Evolutionary conservation across 2,888 invertebrate species (phyloP), one percentile per base, ranked within the genome.

Genomic region (Standfussiana lucernea): DNA sequence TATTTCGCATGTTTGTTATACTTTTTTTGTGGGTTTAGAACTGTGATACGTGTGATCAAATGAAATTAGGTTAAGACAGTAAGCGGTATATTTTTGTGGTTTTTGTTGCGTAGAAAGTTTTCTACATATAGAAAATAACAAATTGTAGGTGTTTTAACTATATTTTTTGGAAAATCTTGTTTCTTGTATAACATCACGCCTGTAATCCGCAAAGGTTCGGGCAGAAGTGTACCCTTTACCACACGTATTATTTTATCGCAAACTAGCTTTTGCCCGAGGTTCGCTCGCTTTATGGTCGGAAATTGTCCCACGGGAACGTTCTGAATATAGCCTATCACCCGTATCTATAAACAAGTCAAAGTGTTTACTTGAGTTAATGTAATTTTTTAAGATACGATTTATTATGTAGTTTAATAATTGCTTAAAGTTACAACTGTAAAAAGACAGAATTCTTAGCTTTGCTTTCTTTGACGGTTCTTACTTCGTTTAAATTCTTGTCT

Each of bases 1-100:
- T 79, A 83, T 83, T 88, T 87, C 68, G 84, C 83, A 77, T 87
- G 82, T 86, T 82, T 77, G 76, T 72, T 73, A 64, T 75, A 79
- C 32, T 80, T 82, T 79, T 80, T 74, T 80, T 74, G 71, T 78
- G 40, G 59, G 45, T 74, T 75, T 79, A n/a, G 56, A 8, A 40
- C 47, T 62, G 69, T 68, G 53, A 72, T 70, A 66, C 56, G 71
- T 75, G 77, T 77, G 73, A 72, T 75, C 74, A 56, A 70, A 70
- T 40, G 47, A 72, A 86, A 83, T 84, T 83, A 73, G 61, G 75
- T 73, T 79, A 24, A 50, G 11, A 8, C 24, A 15, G 50, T 62
- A 84, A 53, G 68, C 35, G 37, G n/a, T 32, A 37, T 59, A 42
- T 32, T 64, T 10, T 42, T 45, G 18, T 47, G 40, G 18, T 32